phyloP scores from a whole-genome alignment of 2,888 invertebrate species.

The Caenorhabditis panamensis region DNA sequence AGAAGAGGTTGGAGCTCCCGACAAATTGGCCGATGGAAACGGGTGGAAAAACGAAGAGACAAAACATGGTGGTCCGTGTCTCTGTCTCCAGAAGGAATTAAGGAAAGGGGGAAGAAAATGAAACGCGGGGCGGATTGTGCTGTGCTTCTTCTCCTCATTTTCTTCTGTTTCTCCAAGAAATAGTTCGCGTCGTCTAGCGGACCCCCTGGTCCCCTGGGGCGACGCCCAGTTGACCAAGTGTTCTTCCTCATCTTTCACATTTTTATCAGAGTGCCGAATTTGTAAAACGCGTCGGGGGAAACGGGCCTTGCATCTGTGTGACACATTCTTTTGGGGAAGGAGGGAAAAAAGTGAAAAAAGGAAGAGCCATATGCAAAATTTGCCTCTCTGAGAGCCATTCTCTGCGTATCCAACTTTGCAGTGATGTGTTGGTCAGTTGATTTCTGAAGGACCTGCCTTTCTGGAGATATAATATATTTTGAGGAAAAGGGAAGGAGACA shows the following conservation, averaged over 20 bases:
- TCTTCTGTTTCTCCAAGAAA: background rate
- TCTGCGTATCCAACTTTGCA: slow-evolving; percentile 17
- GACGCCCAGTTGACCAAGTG: slow-evolving; percentile 26
- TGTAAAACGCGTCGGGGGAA: background rate
- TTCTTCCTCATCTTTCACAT: slow-evolving; percentile 55
- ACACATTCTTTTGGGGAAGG: slow-evolving; percentile 25
- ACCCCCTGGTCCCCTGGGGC: background rate
- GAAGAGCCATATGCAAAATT: slow-evolving; percentile 45
- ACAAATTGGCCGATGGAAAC: slow-evolving; percentile 40
- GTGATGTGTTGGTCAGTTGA: slow-evolving; percentile 17
- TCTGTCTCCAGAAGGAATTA: background rate
- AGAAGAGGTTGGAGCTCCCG: slow-evolving; percentile 11
- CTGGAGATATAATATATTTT: slow-evolving; percentile 1
- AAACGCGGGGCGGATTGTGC: too few relatives aligned
- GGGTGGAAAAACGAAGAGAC: too few relatives aligned
- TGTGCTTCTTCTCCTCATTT: background rate
- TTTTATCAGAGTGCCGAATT: slow-evolving; percentile 32
- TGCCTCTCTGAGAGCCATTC: slow-evolving; percentile 12
- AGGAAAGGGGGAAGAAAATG: background rate
- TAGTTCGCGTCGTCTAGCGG: slow-evolving; percentile 6
- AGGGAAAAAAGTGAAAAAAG: slow-evolving; percentile 1
- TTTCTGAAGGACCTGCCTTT: background rate
- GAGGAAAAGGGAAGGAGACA: background rate
- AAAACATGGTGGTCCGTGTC: slow-evolving; percentile 20
- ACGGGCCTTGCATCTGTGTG: slow-evolving; percentile 17